A percentile compares a stretch with the other conserved stretches of the same genome.
These are phyloP conservation scores for Alsophila aescularia DNA, from an alignment of 2,888 invertebrate genomes.

Conservation along the genomic window DNA sequence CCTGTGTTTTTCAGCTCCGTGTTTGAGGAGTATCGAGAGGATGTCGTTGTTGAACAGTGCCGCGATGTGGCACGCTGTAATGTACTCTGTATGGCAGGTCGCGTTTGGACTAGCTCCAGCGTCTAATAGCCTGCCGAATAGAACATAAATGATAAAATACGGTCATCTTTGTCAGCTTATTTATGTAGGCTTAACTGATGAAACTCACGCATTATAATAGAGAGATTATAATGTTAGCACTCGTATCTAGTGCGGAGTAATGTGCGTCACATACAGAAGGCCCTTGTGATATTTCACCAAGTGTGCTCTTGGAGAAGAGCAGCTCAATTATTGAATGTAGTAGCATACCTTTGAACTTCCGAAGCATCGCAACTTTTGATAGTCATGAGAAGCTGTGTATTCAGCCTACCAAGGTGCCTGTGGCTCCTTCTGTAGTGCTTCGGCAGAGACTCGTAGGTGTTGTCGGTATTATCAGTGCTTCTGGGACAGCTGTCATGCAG, in stretches of 20 bases:
- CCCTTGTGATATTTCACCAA: too few relatives aligned
- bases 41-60: slow-evolving; percentile 54
- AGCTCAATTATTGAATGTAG: too few relatives aligned
- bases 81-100: slow-evolving; percentile 40
- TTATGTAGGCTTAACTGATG: too few relatives aligned
- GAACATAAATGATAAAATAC: too few relatives aligned
- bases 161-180: too few relatives aligned
- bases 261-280: too few relatives aligned
- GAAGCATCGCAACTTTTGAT: slow-evolving; percentile 28
- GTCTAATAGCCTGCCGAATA: slow-evolving; percentile 41
- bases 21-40: slow-evolving; percentile 52
- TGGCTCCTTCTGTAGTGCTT: slow-evolving; percentile 25
- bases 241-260: too few relatives aligned
- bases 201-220: too few relatives aligned
- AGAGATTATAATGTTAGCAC: too few relatives aligned
- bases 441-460: slow-evolving; percentile 24
- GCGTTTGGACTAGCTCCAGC: slow-evolving; percentile 48
- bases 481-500: neutral
- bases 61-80: slow-evolving; percentile 60
- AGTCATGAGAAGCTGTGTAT: slow-evolving; percentile 58
- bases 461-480: too few relatives aligned
- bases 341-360: slow-evolving; percentile 39
- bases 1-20: slow-evolving; percentile 51
- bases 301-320: too few relatives aligned
- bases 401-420: slow-evolving; percentile 42